Base-by-base conservation (phyloP, 2,888 invertebrate species). In the Ophioninae sp. region DNA sequence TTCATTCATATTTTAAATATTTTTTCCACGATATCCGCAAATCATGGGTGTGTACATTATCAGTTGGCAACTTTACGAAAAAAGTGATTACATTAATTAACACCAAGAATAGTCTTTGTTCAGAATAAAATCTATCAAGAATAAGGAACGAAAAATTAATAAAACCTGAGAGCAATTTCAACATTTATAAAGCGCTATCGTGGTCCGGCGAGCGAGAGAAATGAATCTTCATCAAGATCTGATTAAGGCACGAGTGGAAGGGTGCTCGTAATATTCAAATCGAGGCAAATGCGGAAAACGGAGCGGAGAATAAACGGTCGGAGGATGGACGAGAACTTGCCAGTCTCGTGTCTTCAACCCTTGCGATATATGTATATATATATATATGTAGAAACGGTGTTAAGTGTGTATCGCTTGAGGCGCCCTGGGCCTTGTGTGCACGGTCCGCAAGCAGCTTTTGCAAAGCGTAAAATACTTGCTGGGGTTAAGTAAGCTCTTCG, bases 401-500 rank as follows among this genome's bases (percentile, higher is more conserved):
- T 58, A 58, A 65, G 73, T 67, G 75, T 81, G 84, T 68, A 64
- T 78, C 69, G 81, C 84, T 81, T 23, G 75, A 71, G 81, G 84
- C 84, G 78, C 58, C 81, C 61, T 64, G 69, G 72, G 77, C 22
- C 61, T 58, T 65, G 71, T 72, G 56, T 77, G 80, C 80, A 59
- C 69, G 63, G 64, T 81, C 64, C 65, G 79, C 73, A 74, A 77
- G 81, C 56, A 77, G 74, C 79, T 75, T 79, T 81, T 78, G 41
- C 69, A 79, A 81, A 84, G 83, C 78, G 44, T 75, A 56, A 71
- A 75, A 75, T 73, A 59, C 81, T 81, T 58, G 44, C 63, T 71
- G 74, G 78, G 81, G 83, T 84, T 81, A 81, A 84, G 84, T 84
- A 81, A 85, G 83, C 84, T 82, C 83, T 83, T 84, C 74, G 79